Evolutionary conservation across 2,113 vertebrate species (phyloP).

Genomic region (Progne subis): DNA sequence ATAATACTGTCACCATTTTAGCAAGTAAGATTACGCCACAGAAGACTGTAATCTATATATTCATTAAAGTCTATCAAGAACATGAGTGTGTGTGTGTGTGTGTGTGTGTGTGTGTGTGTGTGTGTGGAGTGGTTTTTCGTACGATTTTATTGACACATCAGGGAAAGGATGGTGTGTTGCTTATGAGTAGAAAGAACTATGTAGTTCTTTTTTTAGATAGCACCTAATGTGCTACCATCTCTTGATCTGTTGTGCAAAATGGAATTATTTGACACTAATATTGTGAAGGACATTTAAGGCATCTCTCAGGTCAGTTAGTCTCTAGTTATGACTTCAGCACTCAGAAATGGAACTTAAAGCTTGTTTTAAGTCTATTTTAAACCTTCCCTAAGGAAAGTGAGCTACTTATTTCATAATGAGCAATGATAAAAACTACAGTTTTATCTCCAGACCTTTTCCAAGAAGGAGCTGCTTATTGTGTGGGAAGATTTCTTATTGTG

Average conservation of each 20-base stretch:
- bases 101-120: neutral
- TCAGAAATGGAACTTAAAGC: neutral
- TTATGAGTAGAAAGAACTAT: neutral
- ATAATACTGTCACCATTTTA: neutral
- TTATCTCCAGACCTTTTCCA: neutral
- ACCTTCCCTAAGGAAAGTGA: too few relatives aligned
- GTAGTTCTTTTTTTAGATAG: neutral
- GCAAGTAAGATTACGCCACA: neutral
- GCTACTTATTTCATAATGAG: neutral
- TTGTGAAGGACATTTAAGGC: neutral
- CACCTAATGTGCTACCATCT: neutral
- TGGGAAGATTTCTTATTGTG: neutral
- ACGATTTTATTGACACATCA: neutral
- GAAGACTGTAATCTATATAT: slow-evolving; percentile 8
- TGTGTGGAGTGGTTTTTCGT: neutral
- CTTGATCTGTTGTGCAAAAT: neutral
- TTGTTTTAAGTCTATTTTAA: neutral
- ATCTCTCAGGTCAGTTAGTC: neutral
- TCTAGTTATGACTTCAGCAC: neutral
- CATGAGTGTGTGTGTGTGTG: neutral
- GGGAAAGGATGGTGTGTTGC: neutral
- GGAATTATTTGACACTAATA: neutral
- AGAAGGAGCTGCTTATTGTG: neutral
- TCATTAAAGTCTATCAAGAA: slow-evolving; percentile 26
- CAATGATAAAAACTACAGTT: neutral